phyloP scores from a whole-genome alignment of 1,140 invertebrate species.

The Danaus melanippus region DNA sequence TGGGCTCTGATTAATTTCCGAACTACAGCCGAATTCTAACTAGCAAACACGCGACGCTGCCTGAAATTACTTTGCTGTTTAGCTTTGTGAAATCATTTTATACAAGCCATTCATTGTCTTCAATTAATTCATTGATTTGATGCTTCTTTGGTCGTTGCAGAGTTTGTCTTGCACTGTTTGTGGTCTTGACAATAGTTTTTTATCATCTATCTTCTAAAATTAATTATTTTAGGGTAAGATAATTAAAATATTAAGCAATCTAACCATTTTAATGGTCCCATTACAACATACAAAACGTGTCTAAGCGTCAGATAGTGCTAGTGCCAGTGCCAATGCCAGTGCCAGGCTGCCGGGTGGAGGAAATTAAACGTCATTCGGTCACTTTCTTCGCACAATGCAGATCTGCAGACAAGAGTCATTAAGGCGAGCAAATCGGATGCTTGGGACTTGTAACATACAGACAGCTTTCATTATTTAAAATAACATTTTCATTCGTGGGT shows the following conservation, averaged over 20 bases:
- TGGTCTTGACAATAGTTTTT: too few species aligned
- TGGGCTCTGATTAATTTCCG: constrained; percentile 67
- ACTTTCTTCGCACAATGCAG: constrained; percentile 57
- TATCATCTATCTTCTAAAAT: too few species aligned
- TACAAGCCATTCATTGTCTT: constrained; percentile 6
- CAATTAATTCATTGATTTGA: background rate
- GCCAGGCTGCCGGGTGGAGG: constrained; percentile 39
- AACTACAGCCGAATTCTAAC: constrained; percentile 68
- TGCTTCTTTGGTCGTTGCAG: too few species aligned
- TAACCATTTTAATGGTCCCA: too few species aligned
- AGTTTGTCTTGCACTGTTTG: too few species aligned
- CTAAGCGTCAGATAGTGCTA: constrained; percentile 37
- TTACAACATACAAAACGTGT: background rate
- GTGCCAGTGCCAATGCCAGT: constrained; percentile 21
- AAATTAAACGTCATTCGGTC: constrained; percentile 65
- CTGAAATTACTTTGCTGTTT: constrained; percentile 19
- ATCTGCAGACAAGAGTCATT: constrained; percentile 34
- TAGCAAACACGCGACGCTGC: constrained; percentile 56
- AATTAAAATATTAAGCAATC: too few species aligned
- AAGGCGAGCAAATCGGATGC: constrained; percentile 24
- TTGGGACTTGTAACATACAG: constrained; percentile 11
- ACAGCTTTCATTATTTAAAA: constrained; percentile 6
- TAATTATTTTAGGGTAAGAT: too few species aligned
- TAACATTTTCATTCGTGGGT: too few species aligned
- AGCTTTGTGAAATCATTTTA: background rate